Evolutionary conservation across 2,797 vertebrate genomes (phyloP), one percentile per base, ranked within the genome.

Genomic region (Lophius americanus): DNA sequence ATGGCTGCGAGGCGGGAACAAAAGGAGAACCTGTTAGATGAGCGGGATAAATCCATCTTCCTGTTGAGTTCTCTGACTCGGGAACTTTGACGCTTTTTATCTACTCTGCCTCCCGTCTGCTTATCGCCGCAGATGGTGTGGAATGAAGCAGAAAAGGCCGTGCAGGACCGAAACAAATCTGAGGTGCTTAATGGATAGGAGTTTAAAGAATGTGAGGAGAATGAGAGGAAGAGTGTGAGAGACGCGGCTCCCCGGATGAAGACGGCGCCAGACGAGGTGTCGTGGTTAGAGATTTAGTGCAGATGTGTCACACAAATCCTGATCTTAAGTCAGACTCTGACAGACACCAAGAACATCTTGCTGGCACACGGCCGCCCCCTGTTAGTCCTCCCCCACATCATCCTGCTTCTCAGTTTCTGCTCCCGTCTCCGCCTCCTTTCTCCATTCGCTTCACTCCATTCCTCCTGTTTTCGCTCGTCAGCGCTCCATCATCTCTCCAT

Each of bases 261-360:
- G 87, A 85, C 63, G 37, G 53, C 59, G 52, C 62, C 70, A 71
- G 72, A 76, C 74, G 70, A 82, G 80, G 76, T 81, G 76, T 78
- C 82, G 82, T 81, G 83, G 82, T 86, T 79, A 32, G 86, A 92
- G 89, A 90, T 92, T 91, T 88, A 83, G 90, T 84, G 75, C 79
- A 79, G 89, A 92, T 90, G 91, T 91, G 91, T 92, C 90, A 90
- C 88, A 86, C 75, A 90, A 91, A 90, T 89, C 85, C 90, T 78
- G 90, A 91, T 93, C 89, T 92, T 91, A 90, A 92, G 86, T 88
- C 83, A 79, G 82, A 71, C 71, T 72, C 83, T 91, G 90, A 89
- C 91, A 88, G 79, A 67, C 86, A 83, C 85, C 89, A 73, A 90
- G 86, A 85, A 81, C 82, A 79, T 83, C 66, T 81, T 63, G 64